Evolutionary conservation across 2,888 invertebrate genomes (phyloP), one percentile per base, ranked within the genome.

Genomic region (Harpalus rubripes): DNA sequence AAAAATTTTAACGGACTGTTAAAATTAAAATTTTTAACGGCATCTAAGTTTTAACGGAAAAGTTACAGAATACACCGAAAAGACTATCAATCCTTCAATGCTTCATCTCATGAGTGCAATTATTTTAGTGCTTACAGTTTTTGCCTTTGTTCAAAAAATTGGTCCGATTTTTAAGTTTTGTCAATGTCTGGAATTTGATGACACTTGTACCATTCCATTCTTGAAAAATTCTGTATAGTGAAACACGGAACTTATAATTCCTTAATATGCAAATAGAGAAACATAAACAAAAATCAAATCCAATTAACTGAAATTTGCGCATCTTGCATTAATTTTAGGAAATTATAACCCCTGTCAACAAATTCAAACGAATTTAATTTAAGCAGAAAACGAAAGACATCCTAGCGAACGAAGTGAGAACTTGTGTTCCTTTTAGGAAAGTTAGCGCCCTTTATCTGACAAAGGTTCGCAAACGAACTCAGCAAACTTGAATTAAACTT

Each of bases 381-480:
- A 56, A 52, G 16, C 22, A 0, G 44, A 74, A 52, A 52, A 52
- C 74, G 74, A 52, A 74, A 74, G 74, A 74, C 52, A 74, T 74
- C 52, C 74, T 52, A 59, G 79, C 56, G 79, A 79, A 78, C 78
- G 78, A 78, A 78, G 56, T 26, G 78, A 78, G 26, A 58, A 59
- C 59, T 79, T 59, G 56, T 56, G 79, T 79, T 79, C 79, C 79
- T 59, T 79, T 76, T 79, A 18, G 56, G 32, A 79, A 79, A 79
- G 79, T 79, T 79, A 79, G 59, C 79, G 16, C 59, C 79, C 58
- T 79, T 79, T 79, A 79, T 79, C 79, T 58, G 52, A 74, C 74
- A 74, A 74, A 74, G 74, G 74, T 74, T 74, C 74, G 52, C 52
- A 74, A 74, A 74, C 74, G 74, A 74, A 74, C 74, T 74, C 74